A percentile compares a stretch with the other conserved stretches of the same genome.
Conservation (phyloP, 2,888 invertebrate species). For the Petrolisthes cinctipes region DNA sequence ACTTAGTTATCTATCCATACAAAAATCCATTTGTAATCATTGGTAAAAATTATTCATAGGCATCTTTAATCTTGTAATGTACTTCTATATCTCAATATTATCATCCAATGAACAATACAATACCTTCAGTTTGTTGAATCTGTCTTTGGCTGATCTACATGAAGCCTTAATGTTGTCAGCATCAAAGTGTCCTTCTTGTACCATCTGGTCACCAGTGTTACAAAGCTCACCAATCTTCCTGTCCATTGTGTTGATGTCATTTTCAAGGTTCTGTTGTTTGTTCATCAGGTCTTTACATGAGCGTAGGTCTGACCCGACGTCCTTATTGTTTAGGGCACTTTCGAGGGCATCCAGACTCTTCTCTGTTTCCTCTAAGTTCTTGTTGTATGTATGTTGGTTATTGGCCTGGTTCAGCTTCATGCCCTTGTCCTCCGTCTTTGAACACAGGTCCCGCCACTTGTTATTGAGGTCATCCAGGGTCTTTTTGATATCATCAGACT, state of each 20-base stretch:
- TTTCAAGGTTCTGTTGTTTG: constrained; percentile 88
- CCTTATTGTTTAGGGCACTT: constrained; percentile 76
- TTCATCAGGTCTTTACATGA: constrained; percentile 91
- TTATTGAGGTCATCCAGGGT: constrained; percentile 80
- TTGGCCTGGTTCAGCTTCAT: constrained; percentile 88
- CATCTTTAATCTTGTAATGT: too few relatives aligned
- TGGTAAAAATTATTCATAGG: too few relatives aligned
- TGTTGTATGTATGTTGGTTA: constrained; percentile 79
- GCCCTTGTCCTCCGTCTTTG: constrained; percentile 78
- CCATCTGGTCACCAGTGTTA: constrained; percentile 82
- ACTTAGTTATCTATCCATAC: too few relatives aligned
- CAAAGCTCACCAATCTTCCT: constrained; percentile 81
- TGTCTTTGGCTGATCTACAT: constrained; percentile 80
- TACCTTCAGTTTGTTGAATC: constrained; percentile 69
- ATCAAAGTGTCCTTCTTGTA: constrained; percentile 94
- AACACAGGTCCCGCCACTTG: constrained; percentile 82
- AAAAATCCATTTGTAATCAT: too few relatives aligned
- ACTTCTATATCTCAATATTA: too few relatives aligned
- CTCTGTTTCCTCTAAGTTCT: constrained; percentile 89
- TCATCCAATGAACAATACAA: too few relatives aligned
- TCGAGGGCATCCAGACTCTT: constrained; percentile 89
- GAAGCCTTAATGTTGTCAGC: constrained; percentile 85
- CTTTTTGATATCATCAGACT: constrained; percentile 77
- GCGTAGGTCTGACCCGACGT: constrained; percentile 81
- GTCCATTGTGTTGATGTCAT: constrained; percentile 87